Base-by-base conservation (phyloP, 2,888 invertebrate genomes). In the Meteorus cinctellus region DNA sequence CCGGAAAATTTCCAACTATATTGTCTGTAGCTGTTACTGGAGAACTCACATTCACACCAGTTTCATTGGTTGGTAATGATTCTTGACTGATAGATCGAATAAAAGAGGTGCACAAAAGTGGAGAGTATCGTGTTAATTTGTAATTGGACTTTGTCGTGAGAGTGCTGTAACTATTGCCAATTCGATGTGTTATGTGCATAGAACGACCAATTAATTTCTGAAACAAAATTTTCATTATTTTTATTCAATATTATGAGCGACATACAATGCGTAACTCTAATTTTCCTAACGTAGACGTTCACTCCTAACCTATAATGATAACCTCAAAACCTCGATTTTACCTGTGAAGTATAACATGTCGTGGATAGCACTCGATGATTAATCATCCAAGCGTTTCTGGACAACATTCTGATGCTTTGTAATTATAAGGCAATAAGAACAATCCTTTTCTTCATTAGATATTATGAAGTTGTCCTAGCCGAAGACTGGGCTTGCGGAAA, bases 1-100 rank as follows among this genome's bases (percentile, higher is more conserved):
- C 70, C 4, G 68, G n/a, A 29, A 67, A 62, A 67, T 72, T 78
- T 77, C 79, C 76, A 78, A 80, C 77, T 78, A 79, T 77, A 74
- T 74, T 75, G 5, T 59, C 41, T 27, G 71, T 72, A 59, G 86
- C 84, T 34, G 87, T 86, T 77, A 86, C 85, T 16, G 82, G 79
- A 34, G 80, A 76, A 63, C 75, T 75, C 62, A 80, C 76, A 31
- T 62, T 63, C 48, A 67, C 63, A 48, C 55, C 68, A 0, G 16
- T 65, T n/a, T 51, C n/a, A 19, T 66, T 45, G 12, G 63, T 68
- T 1, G 45, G 19, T 0, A 51, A 66, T 27, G 76, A 4, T 79
- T 74, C 51, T 62, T 81, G 45, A 41, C 85, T 87, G 6, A 83
- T 77, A 72, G 83, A 66, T n/a, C 87, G 83, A 10, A 84, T 70